Conservation (phyloP, 2,113 vertebrate genomes). For the Haemorhous mexicanus region DNA sequence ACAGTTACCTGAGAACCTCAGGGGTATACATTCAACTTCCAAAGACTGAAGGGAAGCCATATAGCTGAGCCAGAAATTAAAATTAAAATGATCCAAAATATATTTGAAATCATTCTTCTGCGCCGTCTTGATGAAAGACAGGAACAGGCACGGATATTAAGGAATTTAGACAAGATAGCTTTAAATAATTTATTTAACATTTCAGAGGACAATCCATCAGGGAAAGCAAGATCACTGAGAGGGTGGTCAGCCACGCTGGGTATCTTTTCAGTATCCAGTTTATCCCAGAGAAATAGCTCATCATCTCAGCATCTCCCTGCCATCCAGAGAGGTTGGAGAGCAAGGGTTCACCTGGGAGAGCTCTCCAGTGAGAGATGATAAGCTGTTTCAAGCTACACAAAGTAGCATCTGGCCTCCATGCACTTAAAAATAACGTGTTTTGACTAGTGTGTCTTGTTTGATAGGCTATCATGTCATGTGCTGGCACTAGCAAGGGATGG, state of each 20-base stretch:
- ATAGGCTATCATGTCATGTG: constrained; percentile 41
- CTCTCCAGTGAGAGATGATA: background rate
- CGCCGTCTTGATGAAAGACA: background rate
- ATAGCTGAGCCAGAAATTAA: background rate
- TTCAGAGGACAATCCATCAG: background rate
- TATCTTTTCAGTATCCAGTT: background rate
- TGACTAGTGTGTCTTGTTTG: constrained; percentile 20
- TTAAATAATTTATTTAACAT: background rate
- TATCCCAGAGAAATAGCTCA: background rate
- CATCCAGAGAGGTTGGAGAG: background rate
- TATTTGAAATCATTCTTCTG: background rate
- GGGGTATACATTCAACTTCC: background rate
- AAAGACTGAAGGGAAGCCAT: background rate
- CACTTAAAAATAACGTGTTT: constrained; percentile 43
- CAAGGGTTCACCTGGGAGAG: background rate
- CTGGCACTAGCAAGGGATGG: constrained; percentile 44
- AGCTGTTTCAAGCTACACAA: background rate
- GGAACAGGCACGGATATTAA: background rate
- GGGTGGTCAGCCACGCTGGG: background rate
- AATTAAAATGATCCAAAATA: background rate
- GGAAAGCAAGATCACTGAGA: background rate
- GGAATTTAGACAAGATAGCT: background rate
- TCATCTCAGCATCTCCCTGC: background rate
- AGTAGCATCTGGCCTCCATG: constrained; percentile 7
- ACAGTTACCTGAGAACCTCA: background rate